These are phyloP conservation scores for Argyra leucocephala DNA, from an alignment of 2,888 invertebrate genomes.

Conservation along the genomic window DNA sequence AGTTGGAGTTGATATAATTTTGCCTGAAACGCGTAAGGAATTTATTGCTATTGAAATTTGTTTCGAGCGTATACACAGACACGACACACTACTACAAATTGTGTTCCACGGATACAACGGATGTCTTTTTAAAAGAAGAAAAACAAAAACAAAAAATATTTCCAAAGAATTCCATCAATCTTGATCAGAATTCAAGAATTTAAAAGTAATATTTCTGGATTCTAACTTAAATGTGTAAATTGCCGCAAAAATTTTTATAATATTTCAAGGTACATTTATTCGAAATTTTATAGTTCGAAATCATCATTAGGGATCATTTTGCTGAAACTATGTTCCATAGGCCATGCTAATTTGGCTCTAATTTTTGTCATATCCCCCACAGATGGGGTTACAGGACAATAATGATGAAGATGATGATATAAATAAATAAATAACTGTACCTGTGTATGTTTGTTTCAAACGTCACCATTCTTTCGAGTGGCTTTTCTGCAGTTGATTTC, in stretches of 20 bases:
- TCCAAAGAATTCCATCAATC: neutral
- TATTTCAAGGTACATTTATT: neutral
- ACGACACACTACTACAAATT: neutral
- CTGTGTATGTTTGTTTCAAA: too few relatives aligned
- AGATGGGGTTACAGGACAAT: too few relatives aligned
- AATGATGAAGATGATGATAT: too few relatives aligned
- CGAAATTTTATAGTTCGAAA: too few relatives aligned
- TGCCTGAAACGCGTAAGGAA: neutral
- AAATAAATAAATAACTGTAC: too few relatives aligned
- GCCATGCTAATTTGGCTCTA: too few relatives aligned
- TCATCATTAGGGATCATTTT: too few relatives aligned
- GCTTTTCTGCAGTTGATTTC: too few relatives aligned
- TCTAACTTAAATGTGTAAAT: neutral
- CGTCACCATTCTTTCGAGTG: too few relatives aligned
- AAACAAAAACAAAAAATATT: neutral
- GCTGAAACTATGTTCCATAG: too few relatives aligned
- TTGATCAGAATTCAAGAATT: neutral
- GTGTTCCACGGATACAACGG: neutral
- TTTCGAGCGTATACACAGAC: too few relatives aligned
- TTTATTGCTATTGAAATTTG: neutral
- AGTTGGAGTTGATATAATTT: neutral
- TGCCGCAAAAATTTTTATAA: neutral
- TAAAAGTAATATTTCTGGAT: neutral
- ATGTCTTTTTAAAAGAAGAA: neutral
- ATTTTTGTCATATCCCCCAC: too few relatives aligned